Conservation (phyloP, 2,797 vertebrate species). For the Ispidina lecontei region DNA sequence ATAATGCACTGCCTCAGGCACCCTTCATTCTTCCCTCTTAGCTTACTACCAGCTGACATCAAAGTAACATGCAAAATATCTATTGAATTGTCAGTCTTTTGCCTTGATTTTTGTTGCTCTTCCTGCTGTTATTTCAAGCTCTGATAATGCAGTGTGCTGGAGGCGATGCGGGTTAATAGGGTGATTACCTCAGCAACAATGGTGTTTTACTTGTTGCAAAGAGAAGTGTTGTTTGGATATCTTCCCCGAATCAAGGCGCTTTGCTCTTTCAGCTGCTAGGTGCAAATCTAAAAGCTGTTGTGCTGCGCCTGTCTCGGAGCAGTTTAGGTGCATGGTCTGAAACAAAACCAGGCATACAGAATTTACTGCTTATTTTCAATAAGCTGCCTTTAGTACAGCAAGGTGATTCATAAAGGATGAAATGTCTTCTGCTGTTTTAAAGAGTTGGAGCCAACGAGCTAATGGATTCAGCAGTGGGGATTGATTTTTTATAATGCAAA, state of each 20-base stretch:
- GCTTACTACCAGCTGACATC: neutral
- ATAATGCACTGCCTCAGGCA: slow-evolving; percentile 17
- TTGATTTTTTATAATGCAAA: neutral
- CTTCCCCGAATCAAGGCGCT: neutral
- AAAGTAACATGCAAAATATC: neutral
- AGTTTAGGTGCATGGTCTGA: neutral
- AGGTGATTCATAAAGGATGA: neutral
- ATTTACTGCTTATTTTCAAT: neutral
- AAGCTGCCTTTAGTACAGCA: neutral
- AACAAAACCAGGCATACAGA: neutral
- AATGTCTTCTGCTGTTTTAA: neutral
- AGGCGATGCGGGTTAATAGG: neutral
- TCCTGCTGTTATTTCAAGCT: neutral
- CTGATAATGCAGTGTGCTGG: neutral
- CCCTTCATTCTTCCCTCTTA: neutral
- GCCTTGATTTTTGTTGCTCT: neutral
- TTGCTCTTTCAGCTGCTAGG: slow-evolving; percentile 25
- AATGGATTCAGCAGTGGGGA: neutral
- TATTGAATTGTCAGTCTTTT: neutral
- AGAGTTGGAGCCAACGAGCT: neutral
- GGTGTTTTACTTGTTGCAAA: slow-evolving; percentile 6
- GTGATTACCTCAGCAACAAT: slow-evolving; percentile 18
- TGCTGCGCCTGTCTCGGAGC: neutral
- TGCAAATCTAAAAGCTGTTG: neutral
- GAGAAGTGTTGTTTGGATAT: neutral